Evolutionary conservation across 2,888 invertebrate species (phyloP).

Genomic region (Caenorhabditis sinica): DNA sequence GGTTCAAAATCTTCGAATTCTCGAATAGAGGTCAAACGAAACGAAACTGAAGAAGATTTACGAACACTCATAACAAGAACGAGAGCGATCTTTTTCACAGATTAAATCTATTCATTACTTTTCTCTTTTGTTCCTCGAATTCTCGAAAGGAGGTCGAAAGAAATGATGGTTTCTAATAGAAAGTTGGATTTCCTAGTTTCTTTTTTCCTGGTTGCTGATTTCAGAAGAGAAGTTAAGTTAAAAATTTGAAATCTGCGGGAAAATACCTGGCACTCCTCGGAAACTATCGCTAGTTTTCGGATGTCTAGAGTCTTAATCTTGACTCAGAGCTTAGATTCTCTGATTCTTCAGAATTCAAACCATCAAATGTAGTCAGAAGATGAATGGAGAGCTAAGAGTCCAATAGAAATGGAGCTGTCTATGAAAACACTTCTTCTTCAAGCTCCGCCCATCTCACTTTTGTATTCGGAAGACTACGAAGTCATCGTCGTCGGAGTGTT

Average conservation of each 20-base stretch:
- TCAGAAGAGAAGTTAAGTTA: no score
- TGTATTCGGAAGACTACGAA: conserved; percentile 1
- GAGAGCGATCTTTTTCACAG: neutral
- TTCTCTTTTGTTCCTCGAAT: neutral
- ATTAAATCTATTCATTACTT: conserved; percentile 9
- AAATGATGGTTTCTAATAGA: neutral
- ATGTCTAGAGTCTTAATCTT: no score
- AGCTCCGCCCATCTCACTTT: neutral
- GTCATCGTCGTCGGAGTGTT: conserved; percentile 10
- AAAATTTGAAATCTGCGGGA: no score
- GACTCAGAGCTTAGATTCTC: no score
- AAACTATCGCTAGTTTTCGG: no score
- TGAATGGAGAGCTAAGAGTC: neutral
- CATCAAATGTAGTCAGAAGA: no score
- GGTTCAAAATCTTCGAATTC: no score
- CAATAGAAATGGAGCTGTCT: neutral
- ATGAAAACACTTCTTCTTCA: neutral
- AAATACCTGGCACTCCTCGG: no score
- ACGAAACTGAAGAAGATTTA: neutral
- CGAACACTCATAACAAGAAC: no score
- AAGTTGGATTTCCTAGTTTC: no score
- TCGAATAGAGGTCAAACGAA: conserved; percentile 3
- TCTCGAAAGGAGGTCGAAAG: neutral
- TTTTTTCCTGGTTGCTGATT: no score
- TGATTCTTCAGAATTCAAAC: no score